phyloP scores from a whole-genome alignment of 2,888 invertebrate species.

The Quadroppia sp. region DNA sequence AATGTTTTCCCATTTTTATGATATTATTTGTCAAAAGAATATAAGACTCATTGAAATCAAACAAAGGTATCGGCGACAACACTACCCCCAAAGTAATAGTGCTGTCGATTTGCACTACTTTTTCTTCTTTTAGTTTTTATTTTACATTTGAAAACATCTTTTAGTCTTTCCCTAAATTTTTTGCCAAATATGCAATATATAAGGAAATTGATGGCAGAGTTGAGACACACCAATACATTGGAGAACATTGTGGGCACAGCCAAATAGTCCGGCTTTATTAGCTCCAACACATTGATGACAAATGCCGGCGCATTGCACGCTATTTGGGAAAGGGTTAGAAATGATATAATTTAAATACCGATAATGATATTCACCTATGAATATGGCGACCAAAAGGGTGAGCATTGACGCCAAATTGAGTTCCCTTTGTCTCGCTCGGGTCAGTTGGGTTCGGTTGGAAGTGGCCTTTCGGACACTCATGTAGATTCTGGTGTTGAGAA shows the following conservation, averaged over 20 bases:
- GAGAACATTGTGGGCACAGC: slow-evolving; percentile 67
- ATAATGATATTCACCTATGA: slow-evolving; percentile 59
- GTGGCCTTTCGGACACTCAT: slow-evolving; percentile 83
- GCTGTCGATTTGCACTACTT: slow-evolving; percentile 3
- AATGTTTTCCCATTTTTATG: no score
- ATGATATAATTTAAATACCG: background rate
- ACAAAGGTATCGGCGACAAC: slow-evolving; percentile 25
- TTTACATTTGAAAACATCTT: slow-evolving; percentile 33
- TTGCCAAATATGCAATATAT: slow-evolving; percentile 97
- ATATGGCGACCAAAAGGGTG: slow-evolving; percentile 86
- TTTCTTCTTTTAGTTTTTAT: background rate
- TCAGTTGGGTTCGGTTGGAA: slow-evolving; percentile 79
- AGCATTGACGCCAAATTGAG: slow-evolving; percentile 92
- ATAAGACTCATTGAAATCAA: background rate
- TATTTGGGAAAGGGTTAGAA: no score
- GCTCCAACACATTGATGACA: slow-evolving; percentile 76
- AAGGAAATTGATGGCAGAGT: slow-evolving; percentile 95
- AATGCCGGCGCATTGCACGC: slow-evolving; percentile 83
- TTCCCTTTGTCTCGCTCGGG: slow-evolving; percentile 82
- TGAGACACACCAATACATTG: slow-evolving; percentile 90
- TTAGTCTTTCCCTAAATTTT: slow-evolving; percentile 63
- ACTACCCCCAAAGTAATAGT: slow-evolving; percentile 24
- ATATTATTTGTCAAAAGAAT: background rate
- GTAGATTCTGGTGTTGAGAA: slow-evolving; percentile 86
- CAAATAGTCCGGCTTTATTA: slow-evolving; percentile 52